These are phyloP conservation scores for Astyanax mexicanus DNA, from an alignment of 2,797 vertebrate species.

Conservation along the genomic window DNA sequence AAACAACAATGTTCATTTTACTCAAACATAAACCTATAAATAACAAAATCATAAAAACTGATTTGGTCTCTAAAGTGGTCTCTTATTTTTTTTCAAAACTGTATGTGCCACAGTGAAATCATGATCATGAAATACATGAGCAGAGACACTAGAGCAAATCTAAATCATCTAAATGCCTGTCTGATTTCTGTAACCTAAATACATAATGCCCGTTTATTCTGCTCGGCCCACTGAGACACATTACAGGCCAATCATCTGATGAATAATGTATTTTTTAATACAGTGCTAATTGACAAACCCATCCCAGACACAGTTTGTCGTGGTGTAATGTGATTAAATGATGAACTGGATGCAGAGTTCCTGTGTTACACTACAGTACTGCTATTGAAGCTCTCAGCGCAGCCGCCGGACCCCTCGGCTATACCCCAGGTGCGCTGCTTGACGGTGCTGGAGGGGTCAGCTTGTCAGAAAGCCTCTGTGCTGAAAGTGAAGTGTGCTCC, in stretches of 20 bases:
- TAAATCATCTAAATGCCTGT: background rate
- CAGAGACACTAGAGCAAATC: background rate
- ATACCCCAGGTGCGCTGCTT: background rate
- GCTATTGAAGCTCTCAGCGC: background rate
- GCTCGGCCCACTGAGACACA: background rate
- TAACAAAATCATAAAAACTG: too few species aligned
- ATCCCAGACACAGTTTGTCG: background rate
- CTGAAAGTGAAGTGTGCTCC: constrained; percentile 55
- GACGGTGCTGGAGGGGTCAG: background rate
- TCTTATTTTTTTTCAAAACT: too few species aligned
- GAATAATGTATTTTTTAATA: background rate
- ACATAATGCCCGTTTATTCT: background rate
- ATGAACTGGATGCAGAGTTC: background rate
- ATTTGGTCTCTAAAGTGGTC: too few species aligned
- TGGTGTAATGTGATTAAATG: background rate
- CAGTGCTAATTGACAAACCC: background rate
- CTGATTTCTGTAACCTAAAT: background rate
- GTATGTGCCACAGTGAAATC: too few species aligned
- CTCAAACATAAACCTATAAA: too few species aligned
- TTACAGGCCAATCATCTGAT: background rate
- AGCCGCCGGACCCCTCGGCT: background rate
- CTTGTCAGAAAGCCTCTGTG: background rate
- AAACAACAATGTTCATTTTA: too few species aligned
- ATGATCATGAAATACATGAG: background rate
- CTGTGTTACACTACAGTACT: background rate